Evolutionary conservation across 2,888 invertebrate species (phyloP), one percentile per base, ranked within the genome.

Genomic region (Proisotoma minuta): DNA sequence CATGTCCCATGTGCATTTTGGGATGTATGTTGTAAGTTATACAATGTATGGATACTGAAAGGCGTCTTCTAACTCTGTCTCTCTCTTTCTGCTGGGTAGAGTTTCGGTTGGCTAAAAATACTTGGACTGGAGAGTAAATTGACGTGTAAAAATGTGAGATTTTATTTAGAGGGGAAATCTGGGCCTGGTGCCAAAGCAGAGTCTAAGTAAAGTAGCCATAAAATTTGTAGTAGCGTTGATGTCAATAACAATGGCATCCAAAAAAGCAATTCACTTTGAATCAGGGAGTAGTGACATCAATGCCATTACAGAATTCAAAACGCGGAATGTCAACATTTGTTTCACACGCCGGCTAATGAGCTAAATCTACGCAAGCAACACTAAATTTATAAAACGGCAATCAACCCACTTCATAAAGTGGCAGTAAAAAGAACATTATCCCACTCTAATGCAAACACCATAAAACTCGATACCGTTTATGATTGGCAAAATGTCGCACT

Each of bases 101-200:
- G 34, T 34, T 34, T 34, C 34, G 34, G 34, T 34, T 34, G 34
- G 34, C 49, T 49, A 49, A 49, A 49, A 49, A 49, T 49, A 49
- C 49, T 5, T 20, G 8, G 20, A 34, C 34, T 34, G 34, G 34
- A 34, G 34, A 49, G 20, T 49, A 49, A 49, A 49, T 49, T 49
- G 49, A 49, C 49, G 23, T 22, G 49, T 18, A 49, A 22, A 49
- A 49, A 49, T 49, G 49, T 49, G 49, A 4, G 20, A 5, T 49
- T 49, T 49, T 49, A 49, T 22, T 34, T 34, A 34, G 34, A 34
- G 34, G 34, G 34, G 34, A 34, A 34, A 15, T 34, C 34, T 34
- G 34, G 34, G 8, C 34, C 34, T 10, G 15, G 15, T 15, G 34
- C 34, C 34, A 15, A 34, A 10, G 34, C 15, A 15, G 34, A 34